Conservation (phyloP, 37 sponge, comb jelly and placozoan species). For the Ephydatia muelleri region DNA sequence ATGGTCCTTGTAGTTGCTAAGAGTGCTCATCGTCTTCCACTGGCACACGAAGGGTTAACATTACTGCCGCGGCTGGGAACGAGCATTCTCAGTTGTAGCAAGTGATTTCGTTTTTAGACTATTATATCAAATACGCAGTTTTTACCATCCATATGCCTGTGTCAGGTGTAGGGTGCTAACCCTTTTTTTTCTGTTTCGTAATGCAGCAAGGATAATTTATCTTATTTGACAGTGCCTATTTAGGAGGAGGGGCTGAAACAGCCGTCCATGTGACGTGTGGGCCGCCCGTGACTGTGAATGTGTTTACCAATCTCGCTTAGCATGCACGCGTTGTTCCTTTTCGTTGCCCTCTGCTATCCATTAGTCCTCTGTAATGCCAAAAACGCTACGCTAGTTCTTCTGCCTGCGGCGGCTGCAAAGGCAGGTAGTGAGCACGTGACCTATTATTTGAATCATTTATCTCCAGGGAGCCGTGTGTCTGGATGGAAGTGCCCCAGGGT, state of each 20-base stretch:
- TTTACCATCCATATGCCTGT: no score
- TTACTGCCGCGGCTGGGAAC: no score
- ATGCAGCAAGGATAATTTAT: no score
- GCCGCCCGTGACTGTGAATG: neutral
- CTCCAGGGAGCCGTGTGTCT: conserved; percentile 82
- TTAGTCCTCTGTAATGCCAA: conserved; percentile 8
- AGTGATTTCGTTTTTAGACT: no score
- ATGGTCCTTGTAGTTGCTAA: conserved; percentile 46
- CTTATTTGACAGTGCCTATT: no score
- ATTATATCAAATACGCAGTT: no score
- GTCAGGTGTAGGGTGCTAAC: no score
- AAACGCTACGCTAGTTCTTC: conserved; percentile 21
- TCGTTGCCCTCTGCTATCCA: neutral
- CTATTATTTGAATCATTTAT: neutral
- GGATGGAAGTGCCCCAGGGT: conserved; percentile 82
- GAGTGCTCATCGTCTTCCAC: conserved; percentile 9
- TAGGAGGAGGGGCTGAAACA: no score
- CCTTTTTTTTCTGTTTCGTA: no score
- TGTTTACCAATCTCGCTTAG: neutral
- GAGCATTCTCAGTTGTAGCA: no score
- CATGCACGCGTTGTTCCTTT: neutral
- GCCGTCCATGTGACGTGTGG: neutral
- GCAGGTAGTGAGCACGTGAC: neutral
- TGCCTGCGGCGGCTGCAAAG: conserved; percentile 3
- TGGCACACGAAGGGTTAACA: neutral